These are phyloP conservation scores for Orgyia antiqua DNA, from an alignment of 2,888 invertebrate species.

Conservation along the genomic window DNA sequence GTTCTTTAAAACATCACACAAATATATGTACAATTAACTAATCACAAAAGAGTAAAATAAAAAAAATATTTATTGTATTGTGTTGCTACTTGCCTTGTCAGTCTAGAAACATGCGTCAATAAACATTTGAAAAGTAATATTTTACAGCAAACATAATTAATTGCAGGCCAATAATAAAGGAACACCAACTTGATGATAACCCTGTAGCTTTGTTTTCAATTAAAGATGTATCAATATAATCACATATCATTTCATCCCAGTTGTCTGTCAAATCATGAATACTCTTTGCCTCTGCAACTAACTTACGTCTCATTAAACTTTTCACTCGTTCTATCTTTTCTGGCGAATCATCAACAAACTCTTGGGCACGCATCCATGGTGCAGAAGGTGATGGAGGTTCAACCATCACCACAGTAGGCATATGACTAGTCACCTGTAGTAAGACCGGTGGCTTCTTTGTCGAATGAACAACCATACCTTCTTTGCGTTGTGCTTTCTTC, in stretches of 20 bases:
- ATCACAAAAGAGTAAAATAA: no score
- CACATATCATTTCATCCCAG: conserved; percentile 63
- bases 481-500: conserved; percentile 52
- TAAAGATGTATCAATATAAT: conserved; percentile 61
- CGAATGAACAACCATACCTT: conserved; percentile 18
- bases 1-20: no score
- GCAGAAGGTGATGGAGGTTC: conserved; percentile 36
- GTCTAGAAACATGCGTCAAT: no score
- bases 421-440: conserved; percentile 45
- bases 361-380: conserved; percentile 36
- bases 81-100: no score
- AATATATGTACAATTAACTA: no score
- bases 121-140: no score
- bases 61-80: no score
- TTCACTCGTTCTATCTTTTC: conserved; percentile 43
- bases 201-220: no score
- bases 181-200: no score
- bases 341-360: conserved; percentile 40
- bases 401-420: conserved; percentile 55
- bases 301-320: conserved; percentile 52
- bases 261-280: conserved; percentile 58
- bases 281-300: conserved; percentile 44
- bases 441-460: conserved; percentile 58
- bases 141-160: no score
- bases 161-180: no score